Percentiles rank a stretch among this genome's conserved stretches.
Evolutionary conservation across 2,797 vertebrate genomes (phyloP).

Genomic region (Ispidina lecontei): DNA sequence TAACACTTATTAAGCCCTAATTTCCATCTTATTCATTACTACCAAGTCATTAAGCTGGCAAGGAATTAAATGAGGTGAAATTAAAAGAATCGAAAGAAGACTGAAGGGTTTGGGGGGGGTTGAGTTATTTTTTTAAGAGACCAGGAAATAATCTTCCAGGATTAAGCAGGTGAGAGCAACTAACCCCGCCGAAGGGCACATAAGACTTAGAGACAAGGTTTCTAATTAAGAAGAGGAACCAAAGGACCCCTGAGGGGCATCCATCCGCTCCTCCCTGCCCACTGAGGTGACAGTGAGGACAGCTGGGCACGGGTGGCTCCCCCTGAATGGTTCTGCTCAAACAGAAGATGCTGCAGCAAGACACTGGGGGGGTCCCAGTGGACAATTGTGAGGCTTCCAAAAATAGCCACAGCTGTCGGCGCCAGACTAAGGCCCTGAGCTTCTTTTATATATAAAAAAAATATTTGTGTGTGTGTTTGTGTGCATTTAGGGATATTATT

Average conservation of each 20-base stretch:
- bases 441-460: not conserved
- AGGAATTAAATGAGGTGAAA: conserved; percentile 43
- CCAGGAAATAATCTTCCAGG: conserved; percentile 18
- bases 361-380: not conserved
- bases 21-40: conserved; percentile 50
- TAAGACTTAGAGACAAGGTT: not conserved
- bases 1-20: conserved; percentile 31
- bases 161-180: conserved; percentile 16
- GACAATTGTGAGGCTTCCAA: not conserved
- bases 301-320: not conserved
- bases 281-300: not conserved
- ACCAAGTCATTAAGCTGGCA: not conserved
- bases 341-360: not conserved
- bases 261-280: not conserved
- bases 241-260: not conserved
- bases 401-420: not conserved
- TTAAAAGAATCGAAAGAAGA: conserved; percentile 12
- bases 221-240: conserved; percentile 29
- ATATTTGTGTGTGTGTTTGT: no score
- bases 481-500: not conserved
- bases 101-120: not conserved
- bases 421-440: not conserved
- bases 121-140: not conserved
- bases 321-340: not conserved
- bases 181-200: not conserved